Evolutionary conservation across 2,888 invertebrate species (phyloP), one percentile per base, ranked within the genome.

Genomic region (Epistrophe eligans): DNA sequence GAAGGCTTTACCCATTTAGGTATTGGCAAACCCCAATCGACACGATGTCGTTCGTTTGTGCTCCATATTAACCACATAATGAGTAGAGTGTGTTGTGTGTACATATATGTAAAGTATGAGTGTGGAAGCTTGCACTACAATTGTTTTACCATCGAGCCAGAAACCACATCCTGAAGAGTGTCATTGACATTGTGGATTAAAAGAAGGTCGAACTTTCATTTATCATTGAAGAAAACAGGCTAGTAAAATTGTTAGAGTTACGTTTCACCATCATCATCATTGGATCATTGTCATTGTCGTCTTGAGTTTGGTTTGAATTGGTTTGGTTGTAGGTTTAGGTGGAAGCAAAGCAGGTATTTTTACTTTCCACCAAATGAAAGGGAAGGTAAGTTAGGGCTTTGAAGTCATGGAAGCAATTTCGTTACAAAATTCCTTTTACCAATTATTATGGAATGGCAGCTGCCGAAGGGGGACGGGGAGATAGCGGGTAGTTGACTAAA

Each of bases 141-240:
- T 32, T 76, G 57, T 76, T 64, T 32, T 11, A 2, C 48, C 35
- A 48, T 1, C 19, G 19, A 60, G 15, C 38, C 7, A 60, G 4
- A 19, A 19, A 70, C 66, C 70, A 81, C 81, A 84, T 84, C 84
- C 84, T 84, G 84, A 62, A 84, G 52, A 40, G 72, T 81, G 84
- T 84, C 84, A 84, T 81, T 84, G 84, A 84, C 84, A 50, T 50
- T 81, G 60, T 72, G 66, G 66, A 67, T 24, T n/a, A 35, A 84
- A 84, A 84, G 81, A 84, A 84, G 84, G 84, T 81, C 81, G 72
- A 67, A 84, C 84, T 84, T 84, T 84, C 84, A 84, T 84, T 84
- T 84, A 72, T 81, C 76, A 55, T 40, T 81, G 72, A 70, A 79
- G 48, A 40, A 43, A 43, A 80, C 64, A 58, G 15, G 62, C 84